Evolutionary conservation across 92 coral and sea anemone genomes (phyloP).

Genomic region (Diadumene lineata): DNA sequence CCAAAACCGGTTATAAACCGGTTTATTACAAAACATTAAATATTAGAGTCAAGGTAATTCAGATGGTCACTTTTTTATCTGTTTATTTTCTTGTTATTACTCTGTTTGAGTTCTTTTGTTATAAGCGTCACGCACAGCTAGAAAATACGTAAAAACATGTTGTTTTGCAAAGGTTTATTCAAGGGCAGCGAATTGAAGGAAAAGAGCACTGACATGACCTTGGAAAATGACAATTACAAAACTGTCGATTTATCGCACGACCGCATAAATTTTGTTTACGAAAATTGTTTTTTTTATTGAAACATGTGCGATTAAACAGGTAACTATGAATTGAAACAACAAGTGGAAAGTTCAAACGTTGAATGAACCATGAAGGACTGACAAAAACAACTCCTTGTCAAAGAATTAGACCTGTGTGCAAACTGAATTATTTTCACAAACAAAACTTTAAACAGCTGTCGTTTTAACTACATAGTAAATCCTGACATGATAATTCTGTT

Average conservation of each 20-base stretch:
- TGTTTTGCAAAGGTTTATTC: neutral
- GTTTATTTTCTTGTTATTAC: no score
- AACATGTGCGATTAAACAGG: neutral
- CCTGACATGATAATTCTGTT: no score
- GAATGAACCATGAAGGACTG: neutral
- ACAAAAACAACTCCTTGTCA: neutral
- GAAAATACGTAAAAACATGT: neutral
- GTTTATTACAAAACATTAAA: neutral
- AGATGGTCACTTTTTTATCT: neutral
- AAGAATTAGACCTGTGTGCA: neutral
- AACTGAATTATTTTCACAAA: neutral
- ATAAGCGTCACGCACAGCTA: neutral
- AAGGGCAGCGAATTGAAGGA: neutral
- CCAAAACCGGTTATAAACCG: neutral
- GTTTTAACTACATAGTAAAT: no score
- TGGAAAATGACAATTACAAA: neutral
- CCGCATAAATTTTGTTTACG: neutral
- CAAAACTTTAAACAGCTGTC: neutral
- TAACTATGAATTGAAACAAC: neutral
- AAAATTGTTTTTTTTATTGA: neutral
- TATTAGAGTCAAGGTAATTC: neutral
- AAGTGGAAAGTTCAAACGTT: neutral
- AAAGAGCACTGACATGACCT: neutral
- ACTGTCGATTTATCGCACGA: neutral
- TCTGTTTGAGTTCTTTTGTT: neutral